phyloP scores from a whole-genome alignment of 2,888 invertebrate species.

The Tetanocera ferruginea region DNA sequence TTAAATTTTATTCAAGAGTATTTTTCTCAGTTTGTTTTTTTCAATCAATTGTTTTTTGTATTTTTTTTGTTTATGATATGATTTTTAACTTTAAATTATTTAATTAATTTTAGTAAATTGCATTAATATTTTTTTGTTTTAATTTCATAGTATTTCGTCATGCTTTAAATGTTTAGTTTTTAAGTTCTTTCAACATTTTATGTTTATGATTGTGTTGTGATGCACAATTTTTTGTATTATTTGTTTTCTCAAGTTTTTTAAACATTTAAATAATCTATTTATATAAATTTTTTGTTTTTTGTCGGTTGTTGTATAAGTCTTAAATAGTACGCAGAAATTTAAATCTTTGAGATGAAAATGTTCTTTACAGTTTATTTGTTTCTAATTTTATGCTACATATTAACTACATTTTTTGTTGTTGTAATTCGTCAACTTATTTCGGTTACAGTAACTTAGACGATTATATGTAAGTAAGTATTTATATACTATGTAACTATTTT shows the following conservation, averaged over 20 bases:
- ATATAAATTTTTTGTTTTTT: conserved; percentile 22
- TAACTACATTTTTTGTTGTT: conserved; percentile 29
- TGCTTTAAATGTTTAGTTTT: conserved; percentile 22
- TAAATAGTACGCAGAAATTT: conserved; percentile 34
- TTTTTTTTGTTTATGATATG: conserved; percentile 55
- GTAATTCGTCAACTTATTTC: conserved; percentile 35
- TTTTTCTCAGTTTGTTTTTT: conserved; percentile 45
- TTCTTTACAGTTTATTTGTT: conserved; percentile 34
- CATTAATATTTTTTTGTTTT: conserved; percentile 33
- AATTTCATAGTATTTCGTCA: conserved; percentile 9
- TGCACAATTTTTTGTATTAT: conserved; percentile 24
- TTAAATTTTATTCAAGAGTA: conserved; percentile 45
- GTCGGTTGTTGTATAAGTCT: conserved; percentile 19
- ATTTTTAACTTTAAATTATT: conserved; percentile 54
- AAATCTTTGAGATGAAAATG: conserved; percentile 28
- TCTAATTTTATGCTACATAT: conserved; percentile 31
- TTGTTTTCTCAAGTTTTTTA: conserved; percentile 11
- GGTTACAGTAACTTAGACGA: conserved; percentile 33
- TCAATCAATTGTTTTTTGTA: conserved; percentile 48
- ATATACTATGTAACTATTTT: conserved; percentile 10
- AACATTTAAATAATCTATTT: conserved; percentile 28
- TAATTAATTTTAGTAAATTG: conserved; percentile 42
- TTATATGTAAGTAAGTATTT: conserved; percentile 24
- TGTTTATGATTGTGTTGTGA: conserved; percentile 18
- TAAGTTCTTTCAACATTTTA: conserved; percentile 14